Conservation (phyloP, 1,140 invertebrate species). For the Carposina sasakii region DNA sequence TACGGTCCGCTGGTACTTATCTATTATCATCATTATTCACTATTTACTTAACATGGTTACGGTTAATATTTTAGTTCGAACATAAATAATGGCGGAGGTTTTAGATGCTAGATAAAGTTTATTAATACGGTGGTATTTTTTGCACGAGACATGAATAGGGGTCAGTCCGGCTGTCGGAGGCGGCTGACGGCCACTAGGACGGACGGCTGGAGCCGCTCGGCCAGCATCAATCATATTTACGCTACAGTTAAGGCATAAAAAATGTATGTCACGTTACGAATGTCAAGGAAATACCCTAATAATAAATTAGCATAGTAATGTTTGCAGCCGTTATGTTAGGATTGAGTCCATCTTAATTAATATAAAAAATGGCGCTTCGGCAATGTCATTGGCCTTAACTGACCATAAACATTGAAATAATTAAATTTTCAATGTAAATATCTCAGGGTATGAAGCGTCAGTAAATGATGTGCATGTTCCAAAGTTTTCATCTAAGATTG, state of each 20-base stretch:
- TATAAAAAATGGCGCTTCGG: constrained; percentile 44
- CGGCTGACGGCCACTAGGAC: constrained; percentile 37
- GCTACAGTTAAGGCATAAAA: constrained; percentile 66
- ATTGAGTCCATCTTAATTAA: constrained; percentile 60
- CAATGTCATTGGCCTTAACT: constrained; percentile 51
- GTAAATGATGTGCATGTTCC: too few species aligned
- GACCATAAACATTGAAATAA: constrained; percentile 16
- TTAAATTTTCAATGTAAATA: too few species aligned
- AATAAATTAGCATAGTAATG: constrained; percentile 69
- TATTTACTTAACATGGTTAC: too few species aligned
- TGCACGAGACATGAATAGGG: background rate
- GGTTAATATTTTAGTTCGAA: too few species aligned
- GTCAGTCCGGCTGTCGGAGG: constrained; percentile 3
- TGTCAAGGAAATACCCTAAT: constrained; percentile 65
- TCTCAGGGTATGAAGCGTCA: too few species aligned
- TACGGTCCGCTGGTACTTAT: too few species aligned
- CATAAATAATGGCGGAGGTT: too few species aligned
- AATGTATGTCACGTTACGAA: constrained; percentile 66
- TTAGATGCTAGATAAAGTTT: background rate
- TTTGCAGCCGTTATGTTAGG: constrained; percentile 57
- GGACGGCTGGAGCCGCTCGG: too few species aligned
- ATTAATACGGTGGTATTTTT: background rate
- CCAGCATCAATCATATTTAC: constrained; percentile 68
- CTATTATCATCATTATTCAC: too few species aligned
- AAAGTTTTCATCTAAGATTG: too few species aligned